Conservation (phyloP, 2,797 vertebrate species). For the Tapera naevia region DNA sequence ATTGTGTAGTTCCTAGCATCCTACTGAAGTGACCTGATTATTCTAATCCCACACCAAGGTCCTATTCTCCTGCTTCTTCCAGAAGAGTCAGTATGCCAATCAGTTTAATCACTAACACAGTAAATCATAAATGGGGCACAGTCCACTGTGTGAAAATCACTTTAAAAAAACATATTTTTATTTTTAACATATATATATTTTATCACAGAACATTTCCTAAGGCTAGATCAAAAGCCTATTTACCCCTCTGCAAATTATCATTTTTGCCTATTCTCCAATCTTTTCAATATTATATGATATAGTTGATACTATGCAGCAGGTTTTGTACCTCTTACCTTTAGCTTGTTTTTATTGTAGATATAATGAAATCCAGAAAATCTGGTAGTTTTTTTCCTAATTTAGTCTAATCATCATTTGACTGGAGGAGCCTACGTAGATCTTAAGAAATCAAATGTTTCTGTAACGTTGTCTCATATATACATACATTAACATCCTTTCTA, state of each 20-base stretch:
- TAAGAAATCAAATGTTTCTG: neutral
- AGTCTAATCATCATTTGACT: neutral
- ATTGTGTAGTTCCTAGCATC: neutral
- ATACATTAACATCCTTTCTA: neutral
- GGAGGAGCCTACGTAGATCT: neutral
- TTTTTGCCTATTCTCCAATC: slow-evolving; percentile 33
- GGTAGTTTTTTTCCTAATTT: neutral
- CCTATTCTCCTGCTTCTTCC: neutral
- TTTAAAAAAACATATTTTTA: neutral
- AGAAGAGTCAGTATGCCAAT: neutral
- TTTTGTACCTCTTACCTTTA: neutral
- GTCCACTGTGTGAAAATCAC: neutral
- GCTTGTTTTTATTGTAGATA: neutral
- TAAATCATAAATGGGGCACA: neutral
- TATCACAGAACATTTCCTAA: slow-evolving; percentile 36
- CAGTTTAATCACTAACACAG: neutral
- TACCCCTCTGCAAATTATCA: slow-evolving; percentile 41
- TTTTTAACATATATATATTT: neutral
- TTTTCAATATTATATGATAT: slow-evolving; percentile 33
- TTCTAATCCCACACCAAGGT: neutral
- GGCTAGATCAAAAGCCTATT: slow-evolving; percentile 41
- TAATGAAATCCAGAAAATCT: neutral
- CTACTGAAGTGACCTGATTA: neutral
- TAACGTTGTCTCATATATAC: neutral
- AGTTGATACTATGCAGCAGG: neutral